Percentiles rank a stretch among this genome's conserved stretches.
These are phyloP conservation scores for Coluber constrictor DNA, from an alignment of 2,797 vertebrate species.

Conservation along the genomic window DNA sequence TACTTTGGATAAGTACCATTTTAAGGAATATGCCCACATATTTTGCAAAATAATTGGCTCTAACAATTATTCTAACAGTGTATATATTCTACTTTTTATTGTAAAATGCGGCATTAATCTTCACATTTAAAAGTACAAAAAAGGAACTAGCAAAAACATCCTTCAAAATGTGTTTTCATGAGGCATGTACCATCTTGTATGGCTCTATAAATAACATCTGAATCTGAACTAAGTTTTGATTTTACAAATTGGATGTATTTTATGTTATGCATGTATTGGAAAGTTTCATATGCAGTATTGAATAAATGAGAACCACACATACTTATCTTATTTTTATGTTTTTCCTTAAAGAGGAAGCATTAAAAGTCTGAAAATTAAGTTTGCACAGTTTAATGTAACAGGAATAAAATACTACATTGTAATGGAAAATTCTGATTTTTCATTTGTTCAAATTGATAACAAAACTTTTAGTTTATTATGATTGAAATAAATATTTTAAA, in stretches of 20 bases:
- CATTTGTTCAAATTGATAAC: background rate
- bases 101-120: background rate
- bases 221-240: slow-evolving; percentile 4
- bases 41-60: background rate
- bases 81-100: slow-evolving; percentile 33
- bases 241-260: slow-evolving; percentile 21
- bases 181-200: slow-evolving; percentile 7
- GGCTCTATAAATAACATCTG: slow-evolving; percentile 20
- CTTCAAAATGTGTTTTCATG: slow-evolving; percentile 39
- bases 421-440: background rate
- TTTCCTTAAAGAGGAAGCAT: background rate
- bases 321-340: background rate
- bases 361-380: slow-evolving; percentile 6
- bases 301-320: background rate
- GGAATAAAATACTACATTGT: background rate
- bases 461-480: background rate
- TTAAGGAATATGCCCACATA: slow-evolving; percentile 19
- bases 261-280: slow-evolving; percentile 8
- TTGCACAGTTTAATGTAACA: background rate
- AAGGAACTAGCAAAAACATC: slow-evolving; percentile 29
- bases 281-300: background rate
- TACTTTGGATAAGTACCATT: background rate
- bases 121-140: slow-evolving; percentile 15
- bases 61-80: background rate
- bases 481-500: background rate